phyloP scores from a whole-genome alignment of 2,888 invertebrate species.

The Acleris cristana region DNA sequence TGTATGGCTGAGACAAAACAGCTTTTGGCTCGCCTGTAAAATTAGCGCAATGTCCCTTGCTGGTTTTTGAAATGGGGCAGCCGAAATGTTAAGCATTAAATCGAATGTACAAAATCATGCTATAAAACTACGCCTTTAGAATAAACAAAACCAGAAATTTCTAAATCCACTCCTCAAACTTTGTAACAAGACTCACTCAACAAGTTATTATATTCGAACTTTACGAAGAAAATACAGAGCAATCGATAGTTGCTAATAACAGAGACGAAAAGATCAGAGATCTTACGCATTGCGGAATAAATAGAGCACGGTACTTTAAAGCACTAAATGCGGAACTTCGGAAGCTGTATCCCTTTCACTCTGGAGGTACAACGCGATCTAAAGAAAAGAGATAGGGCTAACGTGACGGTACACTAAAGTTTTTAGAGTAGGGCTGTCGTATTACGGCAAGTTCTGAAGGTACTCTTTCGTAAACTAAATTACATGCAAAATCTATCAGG shows the following conservation, averaged over 20 bases:
- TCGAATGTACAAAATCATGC: too few relatives aligned
- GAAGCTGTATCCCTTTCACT: too few relatives aligned
- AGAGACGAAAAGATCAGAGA: constrained; percentile 34
- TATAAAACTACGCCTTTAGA: too few relatives aligned
- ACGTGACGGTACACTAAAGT: too few relatives aligned
- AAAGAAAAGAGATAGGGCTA: too few relatives aligned
- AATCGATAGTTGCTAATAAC: constrained; percentile 34
- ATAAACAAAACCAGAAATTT: neutral
- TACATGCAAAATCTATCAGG: constrained; percentile 33
- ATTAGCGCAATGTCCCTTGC: too few relatives aligned
- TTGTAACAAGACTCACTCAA: neutral
- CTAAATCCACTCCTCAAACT: neutral
- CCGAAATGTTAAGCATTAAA: too few relatives aligned
- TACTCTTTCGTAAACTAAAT: constrained; percentile 36
- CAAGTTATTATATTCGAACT: constrained; percentile 35
- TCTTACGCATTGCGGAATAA: constrained; percentile 37
- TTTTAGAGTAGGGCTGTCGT: neutral
- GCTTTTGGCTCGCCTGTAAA: too few relatives aligned
- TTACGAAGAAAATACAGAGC: constrained; percentile 32
- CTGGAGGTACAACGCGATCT: too few relatives aligned
- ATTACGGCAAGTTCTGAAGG: constrained; percentile 33
- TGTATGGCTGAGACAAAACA: too few relatives aligned
- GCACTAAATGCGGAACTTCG: too few relatives aligned
- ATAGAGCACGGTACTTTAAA: constrained; percentile 23
- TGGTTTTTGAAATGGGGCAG: too few relatives aligned